Evolutionary conservation across 2,797 vertebrate species (phyloP).

Genomic region (Anomalospiza imberbis): DNA sequence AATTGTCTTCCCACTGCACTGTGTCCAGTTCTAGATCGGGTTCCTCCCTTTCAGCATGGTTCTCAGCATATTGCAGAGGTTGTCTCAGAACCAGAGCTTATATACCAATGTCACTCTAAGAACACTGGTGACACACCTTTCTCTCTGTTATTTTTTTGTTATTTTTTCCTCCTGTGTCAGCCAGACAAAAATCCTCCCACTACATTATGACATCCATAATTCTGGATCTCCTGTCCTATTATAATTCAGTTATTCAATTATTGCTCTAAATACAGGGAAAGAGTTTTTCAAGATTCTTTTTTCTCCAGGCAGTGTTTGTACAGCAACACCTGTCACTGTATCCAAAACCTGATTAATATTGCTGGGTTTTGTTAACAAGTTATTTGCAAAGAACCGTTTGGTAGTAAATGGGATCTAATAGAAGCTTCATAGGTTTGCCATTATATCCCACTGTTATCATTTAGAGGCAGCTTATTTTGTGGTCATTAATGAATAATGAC

Average conservation of each 20-base stretch:
- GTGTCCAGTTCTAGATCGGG: background rate
- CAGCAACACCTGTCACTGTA: background rate
- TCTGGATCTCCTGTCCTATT: background rate
- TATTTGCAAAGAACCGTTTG: conserved; percentile 19
- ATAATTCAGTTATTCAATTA: background rate
- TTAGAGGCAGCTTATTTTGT: conserved; percentile 58
- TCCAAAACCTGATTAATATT: conserved; percentile 13
- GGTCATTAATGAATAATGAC: conserved; percentile 68
- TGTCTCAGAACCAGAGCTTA: background rate
- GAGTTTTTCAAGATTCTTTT: background rate
- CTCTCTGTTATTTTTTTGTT: background rate
- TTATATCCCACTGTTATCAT: conserved; percentile 29
- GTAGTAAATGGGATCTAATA: conserved; percentile 13
- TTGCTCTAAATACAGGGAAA: background rate
- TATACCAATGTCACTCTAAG: background rate
- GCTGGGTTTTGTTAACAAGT: conserved; percentile 29
- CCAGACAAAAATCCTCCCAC: background rate
- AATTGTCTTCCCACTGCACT: background rate
- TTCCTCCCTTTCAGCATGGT: background rate
- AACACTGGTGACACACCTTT: background rate
- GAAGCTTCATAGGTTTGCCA: conserved; percentile 32
- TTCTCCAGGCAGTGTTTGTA: background rate
- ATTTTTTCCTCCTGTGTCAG: accelerated
- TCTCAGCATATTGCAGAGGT: background rate
- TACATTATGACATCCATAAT: accelerated